Conservation (phyloP, 2,888 invertebrate species). For the Agrilus biguttatus region DNA sequence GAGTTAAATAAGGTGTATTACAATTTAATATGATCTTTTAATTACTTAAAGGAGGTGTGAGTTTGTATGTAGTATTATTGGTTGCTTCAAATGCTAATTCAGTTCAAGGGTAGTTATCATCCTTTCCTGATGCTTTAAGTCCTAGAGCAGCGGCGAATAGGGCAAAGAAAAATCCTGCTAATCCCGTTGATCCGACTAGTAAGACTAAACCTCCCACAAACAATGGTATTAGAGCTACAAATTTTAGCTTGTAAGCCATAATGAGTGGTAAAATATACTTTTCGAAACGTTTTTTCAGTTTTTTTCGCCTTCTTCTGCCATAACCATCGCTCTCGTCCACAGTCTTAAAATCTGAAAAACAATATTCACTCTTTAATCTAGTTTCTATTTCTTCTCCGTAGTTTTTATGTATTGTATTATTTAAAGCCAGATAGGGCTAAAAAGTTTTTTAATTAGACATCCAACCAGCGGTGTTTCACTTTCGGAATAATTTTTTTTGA, state of each 20-base stretch:
- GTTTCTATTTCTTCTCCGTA: not conserved
- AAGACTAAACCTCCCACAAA: slow-evolving; percentile 57
- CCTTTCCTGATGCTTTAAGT: slow-evolving; percentile 37
- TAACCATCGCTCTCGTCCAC: slow-evolving; percentile 7
- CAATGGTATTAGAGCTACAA: slow-evolving; percentile 61
- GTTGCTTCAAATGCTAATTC: no score
- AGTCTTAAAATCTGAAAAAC: not conserved
- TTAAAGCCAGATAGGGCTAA: no score
- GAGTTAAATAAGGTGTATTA: no score
- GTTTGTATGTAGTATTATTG: no score
- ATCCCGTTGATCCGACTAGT: slow-evolving; percentile 60
- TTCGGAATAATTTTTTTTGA: no score
- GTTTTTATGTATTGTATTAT: no score
- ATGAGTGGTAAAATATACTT: slow-evolving; percentile 61
- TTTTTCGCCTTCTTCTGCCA: slow-evolving; percentile 25
- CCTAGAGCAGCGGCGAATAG: slow-evolving; percentile 73
- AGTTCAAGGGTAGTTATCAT: no score
- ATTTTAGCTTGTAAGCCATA: slow-evolving; percentile 72
- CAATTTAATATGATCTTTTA: no score
- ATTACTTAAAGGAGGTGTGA: no score
- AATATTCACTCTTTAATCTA: not conserved
- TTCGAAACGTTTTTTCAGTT: slow-evolving; percentile 44
- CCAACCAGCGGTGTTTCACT: no score
- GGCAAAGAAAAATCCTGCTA: slow-evolving; percentile 81
- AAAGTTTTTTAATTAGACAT: no score